phyloP scores from a whole-genome alignment of 2,888 invertebrate genomes.

The Phragmatobia fuliginosa region DNA sequence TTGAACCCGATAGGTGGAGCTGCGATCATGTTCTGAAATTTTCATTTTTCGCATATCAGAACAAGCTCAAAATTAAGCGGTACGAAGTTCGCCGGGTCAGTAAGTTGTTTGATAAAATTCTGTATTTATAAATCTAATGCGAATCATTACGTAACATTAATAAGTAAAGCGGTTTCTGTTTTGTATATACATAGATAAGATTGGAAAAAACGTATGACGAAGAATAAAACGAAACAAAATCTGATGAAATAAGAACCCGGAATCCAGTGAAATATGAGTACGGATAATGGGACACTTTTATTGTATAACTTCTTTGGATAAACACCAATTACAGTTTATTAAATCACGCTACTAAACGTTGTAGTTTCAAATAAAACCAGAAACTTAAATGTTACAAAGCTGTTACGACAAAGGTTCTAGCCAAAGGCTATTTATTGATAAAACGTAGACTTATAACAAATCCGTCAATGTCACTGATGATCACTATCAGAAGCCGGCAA shows the following conservation, averaged over 20 bases:
- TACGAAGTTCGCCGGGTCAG: too few species aligned
- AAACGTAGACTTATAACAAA: constrained; percentile 33
- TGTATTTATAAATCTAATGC: too few species aligned
- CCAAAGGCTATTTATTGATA: constrained; percentile 36
- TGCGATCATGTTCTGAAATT: too few species aligned
- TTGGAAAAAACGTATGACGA: not conserved
- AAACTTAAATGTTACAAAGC: not conserved
- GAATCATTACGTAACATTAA: too few species aligned
- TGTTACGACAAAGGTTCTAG: constrained; percentile 11
- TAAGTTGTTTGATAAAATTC: too few species aligned
- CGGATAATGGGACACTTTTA: too few species aligned
- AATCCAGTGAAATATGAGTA: too few species aligned
- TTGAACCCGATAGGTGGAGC: too few species aligned
- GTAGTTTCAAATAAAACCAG: not conserved
- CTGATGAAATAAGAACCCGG: not conserved
- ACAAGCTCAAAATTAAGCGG: too few species aligned
- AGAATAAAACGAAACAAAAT: not conserved
- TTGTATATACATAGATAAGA: not conserved
- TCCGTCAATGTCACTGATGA: constrained; percentile 32
- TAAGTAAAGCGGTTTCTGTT: not conserved
- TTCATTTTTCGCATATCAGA: too few species aligned
- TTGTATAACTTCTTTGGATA: not conserved
- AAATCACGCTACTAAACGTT: too few species aligned
- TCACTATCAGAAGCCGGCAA: constrained; percentile 39
- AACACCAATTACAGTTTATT: too few species aligned